A percentile compares a stretch with the other conserved stretches of the same genome.
Conservation (phyloP, 2,797 vertebrate species). For the Todus mexicanus region DNA sequence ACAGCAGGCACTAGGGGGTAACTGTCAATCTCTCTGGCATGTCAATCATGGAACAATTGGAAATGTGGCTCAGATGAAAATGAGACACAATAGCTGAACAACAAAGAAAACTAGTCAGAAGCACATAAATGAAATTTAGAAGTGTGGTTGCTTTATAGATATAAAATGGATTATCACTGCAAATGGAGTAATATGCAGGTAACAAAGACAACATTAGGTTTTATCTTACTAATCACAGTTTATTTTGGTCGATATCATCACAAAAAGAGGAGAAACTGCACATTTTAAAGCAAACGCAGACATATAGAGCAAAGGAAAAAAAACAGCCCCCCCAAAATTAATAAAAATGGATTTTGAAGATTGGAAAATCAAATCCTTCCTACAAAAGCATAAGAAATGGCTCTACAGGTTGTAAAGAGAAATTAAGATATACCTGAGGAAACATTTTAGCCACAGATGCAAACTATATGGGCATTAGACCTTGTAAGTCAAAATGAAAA, state of each 20-base stretch:
- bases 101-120: conserved; percentile 65
- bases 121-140: conserved; percentile 22
- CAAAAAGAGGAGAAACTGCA: neutral
- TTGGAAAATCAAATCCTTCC: neutral
- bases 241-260: neutral
- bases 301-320: neutral
- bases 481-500: neutral
- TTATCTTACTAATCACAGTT: neutral
- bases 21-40: conserved; percentile 65
- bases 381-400: neutral
- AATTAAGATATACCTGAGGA: neutral
- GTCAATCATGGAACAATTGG: conserved; percentile 67
- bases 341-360: neutral
- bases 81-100: conserved; percentile 62
- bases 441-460: neutral
- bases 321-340: neutral
- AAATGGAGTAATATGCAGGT: neutral
- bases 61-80: conserved; percentile 66
- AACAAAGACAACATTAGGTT: neutral
- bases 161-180: conserved; percentile 12
- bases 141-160: conserved; percentile 16
- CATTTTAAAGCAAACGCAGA: neutral
- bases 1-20: conserved; percentile 68
- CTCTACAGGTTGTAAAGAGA: conserved; percentile 33
- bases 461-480: neutral